A percentile compares a stretch with the other conserved stretches of the same genome.
Evolutionary conservation across 2,797 vertebrate species (phyloP).

Genomic region (Heteromormyrus szaboi): DNA sequence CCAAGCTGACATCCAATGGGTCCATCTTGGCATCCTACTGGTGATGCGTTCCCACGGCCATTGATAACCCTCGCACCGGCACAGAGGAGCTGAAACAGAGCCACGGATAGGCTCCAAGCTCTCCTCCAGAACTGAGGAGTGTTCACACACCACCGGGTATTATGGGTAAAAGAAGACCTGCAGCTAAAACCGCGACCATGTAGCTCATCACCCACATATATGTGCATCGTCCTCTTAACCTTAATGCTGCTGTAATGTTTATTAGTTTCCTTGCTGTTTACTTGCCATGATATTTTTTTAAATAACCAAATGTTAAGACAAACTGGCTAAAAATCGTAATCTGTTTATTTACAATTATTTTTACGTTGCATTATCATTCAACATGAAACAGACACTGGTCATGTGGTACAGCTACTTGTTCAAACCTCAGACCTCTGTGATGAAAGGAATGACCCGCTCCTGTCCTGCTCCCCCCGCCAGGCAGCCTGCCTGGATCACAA

Average conservation of each 20-base stretch:
- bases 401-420: neutral
- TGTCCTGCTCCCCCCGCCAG: neutral
- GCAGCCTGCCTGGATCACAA: neutral
- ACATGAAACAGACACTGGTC: neutral
- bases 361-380: neutral
- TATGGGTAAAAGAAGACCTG: neutral
- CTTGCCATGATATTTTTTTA: neutral
- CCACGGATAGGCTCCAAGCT: neutral
- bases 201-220: neutral
- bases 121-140: neutral
- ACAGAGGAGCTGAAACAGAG: neutral
- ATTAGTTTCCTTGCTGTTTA: neutral
- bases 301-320: neutral
- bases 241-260: neutral
- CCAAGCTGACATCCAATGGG: constrained; percentile 23
- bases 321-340: neutral
- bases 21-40: constrained; percentile 21
- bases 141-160: neutral
- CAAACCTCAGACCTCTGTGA: neutral
- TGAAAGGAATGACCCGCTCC: neutral
- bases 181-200: neutral
- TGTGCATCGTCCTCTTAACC: neutral
- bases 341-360: neutral
- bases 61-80: neutral
- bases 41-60: constrained; percentile 19